Conservation (phyloP, 2,888 invertebrate species). For the Pegoplata infirma region DNA sequence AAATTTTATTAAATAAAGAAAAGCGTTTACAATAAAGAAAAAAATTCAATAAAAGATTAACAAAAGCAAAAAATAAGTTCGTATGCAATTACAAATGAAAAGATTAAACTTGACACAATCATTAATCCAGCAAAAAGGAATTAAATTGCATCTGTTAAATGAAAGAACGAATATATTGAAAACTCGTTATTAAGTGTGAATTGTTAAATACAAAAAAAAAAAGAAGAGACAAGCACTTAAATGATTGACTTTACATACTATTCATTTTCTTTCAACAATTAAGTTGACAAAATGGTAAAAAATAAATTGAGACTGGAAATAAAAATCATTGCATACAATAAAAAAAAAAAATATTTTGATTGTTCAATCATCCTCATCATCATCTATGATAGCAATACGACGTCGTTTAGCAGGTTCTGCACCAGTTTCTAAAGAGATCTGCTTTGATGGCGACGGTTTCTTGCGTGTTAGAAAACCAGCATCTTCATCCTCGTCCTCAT, state of each 20-base stretch:
- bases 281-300: slow-evolving; percentile 2
- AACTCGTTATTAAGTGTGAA: background rate
- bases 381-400: slow-evolving; percentile 75
- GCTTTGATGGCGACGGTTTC: slow-evolving; percentile 66
- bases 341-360: slow-evolving; percentile 2
- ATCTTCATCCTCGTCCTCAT: slow-evolving; percentile 69
- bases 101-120: background rate
- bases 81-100: background rate
- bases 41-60: background rate
- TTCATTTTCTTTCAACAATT: slow-evolving; percentile 34
- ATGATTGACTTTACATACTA: slow-evolving; percentile 11
- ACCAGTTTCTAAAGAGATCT: slow-evolving; percentile 32
- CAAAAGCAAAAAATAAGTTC: background rate
- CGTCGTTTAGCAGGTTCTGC: slow-evolving; percentile 74
- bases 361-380: slow-evolving; percentile 70
- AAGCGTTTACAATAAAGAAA: background rate
- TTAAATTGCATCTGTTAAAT: background rate
- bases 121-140: background rate
- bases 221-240: slow-evolving; percentile 11
- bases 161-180: slow-evolving; percentile 5
- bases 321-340: slow-evolving; percentile 47
- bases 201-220: slow-evolving; percentile 1
- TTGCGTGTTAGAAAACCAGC: slow-evolving; percentile 72
- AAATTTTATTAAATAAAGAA: background rate
- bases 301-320: slow-evolving; percentile 21